phyloP scores from a whole-genome alignment of 2,113 vertebrate genomes.

The Chaetura pelagica region DNA sequence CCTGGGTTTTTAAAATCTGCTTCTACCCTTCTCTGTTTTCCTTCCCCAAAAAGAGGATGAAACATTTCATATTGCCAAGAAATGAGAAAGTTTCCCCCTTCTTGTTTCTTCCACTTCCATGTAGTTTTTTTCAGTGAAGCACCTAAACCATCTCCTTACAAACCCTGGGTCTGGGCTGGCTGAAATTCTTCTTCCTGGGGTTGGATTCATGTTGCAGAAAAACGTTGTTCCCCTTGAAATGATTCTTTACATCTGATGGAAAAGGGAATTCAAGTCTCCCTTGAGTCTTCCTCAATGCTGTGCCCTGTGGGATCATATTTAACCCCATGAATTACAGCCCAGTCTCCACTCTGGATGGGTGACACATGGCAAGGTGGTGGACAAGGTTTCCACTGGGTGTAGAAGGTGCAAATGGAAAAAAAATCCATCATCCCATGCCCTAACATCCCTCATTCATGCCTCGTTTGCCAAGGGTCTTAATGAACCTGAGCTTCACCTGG shows the following conservation, averaged over 20 bases:
- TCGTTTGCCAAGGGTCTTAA: neutral
- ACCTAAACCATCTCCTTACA: neutral
- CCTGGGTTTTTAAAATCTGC: neutral
- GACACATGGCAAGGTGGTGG: neutral
- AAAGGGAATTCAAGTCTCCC: neutral
- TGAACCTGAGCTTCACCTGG: neutral
- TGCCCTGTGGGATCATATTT: neutral
- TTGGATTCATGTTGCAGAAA: neutral
- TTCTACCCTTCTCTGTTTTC: neutral
- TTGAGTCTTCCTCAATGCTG: neutral
- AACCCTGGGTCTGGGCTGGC: too few relatives aligned
- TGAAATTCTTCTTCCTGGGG: neutral
- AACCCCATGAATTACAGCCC: neutral
- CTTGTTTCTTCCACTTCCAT: neutral
- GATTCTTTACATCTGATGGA: neutral
- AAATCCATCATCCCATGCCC: too few relatives aligned
- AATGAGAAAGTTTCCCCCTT: neutral
- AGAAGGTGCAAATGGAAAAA: neutral
- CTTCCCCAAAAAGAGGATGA: neutral
- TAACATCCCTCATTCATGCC: neutral
- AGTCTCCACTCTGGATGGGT: neutral
- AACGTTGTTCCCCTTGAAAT: accelerated
- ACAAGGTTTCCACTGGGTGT: neutral
- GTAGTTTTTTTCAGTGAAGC: neutral
- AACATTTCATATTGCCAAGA: neutral